Evolutionary conservation across 2,888 invertebrate species (phyloP).

Genomic region (Acleris cristana): DNA sequence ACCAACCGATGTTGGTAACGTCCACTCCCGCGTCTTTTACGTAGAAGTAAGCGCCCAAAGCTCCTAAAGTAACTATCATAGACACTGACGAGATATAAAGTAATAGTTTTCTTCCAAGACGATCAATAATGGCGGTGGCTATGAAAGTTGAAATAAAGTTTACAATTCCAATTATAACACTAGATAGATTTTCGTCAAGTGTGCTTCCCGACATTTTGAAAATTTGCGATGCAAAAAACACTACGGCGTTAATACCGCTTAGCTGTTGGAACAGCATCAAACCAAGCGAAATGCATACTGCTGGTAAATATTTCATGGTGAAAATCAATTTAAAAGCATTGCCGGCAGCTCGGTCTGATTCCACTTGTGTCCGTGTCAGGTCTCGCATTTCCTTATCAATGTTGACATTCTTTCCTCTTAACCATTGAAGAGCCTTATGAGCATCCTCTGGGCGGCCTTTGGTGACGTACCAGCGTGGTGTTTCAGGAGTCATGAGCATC

Average conservation of each 20-base stretch:
- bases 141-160: conserved; percentile 95
- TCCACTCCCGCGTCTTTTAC: conserved; percentile 81
- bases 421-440: conserved; percentile 90
- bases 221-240: conserved; percentile 95
- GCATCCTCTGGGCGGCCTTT: conserved; percentile 91
- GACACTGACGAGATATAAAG: conserved; percentile 91
- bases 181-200: conserved; percentile 89
- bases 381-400: conserved; percentile 91
- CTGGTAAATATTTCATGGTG: conserved; percentile 87
- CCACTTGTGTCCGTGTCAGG: conserved; percentile 88
- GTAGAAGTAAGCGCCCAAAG: conserved; percentile 91
- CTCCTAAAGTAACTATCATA: conserved; percentile 89
- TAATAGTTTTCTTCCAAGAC: conserved; percentile 93
- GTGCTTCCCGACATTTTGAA: conserved; percentile 92
- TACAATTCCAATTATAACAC: conserved; percentile 94
- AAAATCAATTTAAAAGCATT: conserved; percentile 87
- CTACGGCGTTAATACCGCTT: conserved; percentile 97
- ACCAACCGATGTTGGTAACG: conserved; percentile 86
- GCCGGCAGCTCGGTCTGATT: conserved; percentile 86
- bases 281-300: conserved; percentile 91
- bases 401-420: conserved; percentile 91
- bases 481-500: conserved; percentile 94
- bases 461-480: conserved; percentile 95
- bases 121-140: conserved; percentile 94
- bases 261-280: conserved; percentile 98